A percentile compares a stretch with the other conserved stretches of the same genome.
Evolutionary conservation across 2,888 invertebrate genomes (phyloP).

Genomic region (Drosophila falleni): DNA sequence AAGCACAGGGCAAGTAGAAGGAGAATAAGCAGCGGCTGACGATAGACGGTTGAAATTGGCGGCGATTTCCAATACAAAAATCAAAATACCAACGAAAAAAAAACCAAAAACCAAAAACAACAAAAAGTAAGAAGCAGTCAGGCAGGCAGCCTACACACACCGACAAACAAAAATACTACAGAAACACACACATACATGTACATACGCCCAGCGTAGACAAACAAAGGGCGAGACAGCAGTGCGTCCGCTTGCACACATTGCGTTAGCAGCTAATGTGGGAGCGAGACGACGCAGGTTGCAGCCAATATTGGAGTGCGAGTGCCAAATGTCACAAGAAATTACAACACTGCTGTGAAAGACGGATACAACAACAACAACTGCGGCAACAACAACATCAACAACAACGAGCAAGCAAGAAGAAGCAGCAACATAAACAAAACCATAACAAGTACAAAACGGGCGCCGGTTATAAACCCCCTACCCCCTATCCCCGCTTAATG

Average conservation of each 20-base stretch:
- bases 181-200: slow-evolving; percentile 26
- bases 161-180: slow-evolving; percentile 50
- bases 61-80: slow-evolving; percentile 60
- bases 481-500: slow-evolving; percentile 26
- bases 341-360: slow-evolving; percentile 61
- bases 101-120: slow-evolving; percentile 5
- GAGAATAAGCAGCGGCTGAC: slow-evolving; percentile 3
- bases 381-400: slow-evolving; percentile 29
- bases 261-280: slow-evolving; percentile 47
- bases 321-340: slow-evolving; percentile 77
- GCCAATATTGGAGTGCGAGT: slow-evolving; percentile 63
- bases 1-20: slow-evolving; percentile 8
- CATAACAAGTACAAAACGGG: slow-evolving; percentile 57
- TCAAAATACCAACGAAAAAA: slow-evolving; percentile 33
- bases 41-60: slow-evolving; percentile 45
- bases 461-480: slow-evolving; percentile 38
- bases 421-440: slow-evolving; percentile 66
- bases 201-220: slow-evolving; percentile 43
- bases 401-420: slow-evolving; percentile 47
- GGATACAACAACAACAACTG: slow-evolving; percentile 37
- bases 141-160: slow-evolving; percentile 38
- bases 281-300: slow-evolving; percentile 51
- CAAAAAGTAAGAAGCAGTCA: slow-evolving; percentile 56
- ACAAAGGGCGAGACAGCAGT: slow-evolving; percentile 49
- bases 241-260: slow-evolving; percentile 41